Conservation (phyloP, 2,113 vertebrate species). For the Nansenia antarctica region DNA sequence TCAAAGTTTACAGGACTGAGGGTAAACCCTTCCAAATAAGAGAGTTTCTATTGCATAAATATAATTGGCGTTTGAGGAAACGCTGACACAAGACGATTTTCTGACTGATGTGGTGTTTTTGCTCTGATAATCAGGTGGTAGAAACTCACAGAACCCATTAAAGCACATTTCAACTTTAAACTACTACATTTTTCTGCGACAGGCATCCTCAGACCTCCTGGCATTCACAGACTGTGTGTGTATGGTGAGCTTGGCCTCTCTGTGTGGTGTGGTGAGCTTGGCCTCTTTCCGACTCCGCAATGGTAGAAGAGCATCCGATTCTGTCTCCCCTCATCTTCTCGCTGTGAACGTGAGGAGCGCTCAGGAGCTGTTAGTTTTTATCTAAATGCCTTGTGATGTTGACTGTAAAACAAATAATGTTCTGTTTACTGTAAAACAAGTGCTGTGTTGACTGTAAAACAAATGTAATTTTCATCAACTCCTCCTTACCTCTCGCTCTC, state of each 20-base stretch:
- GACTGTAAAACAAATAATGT: too few relatives aligned
- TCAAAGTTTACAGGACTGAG: neutral
- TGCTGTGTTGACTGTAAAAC: neutral
- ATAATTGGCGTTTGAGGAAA: neutral
- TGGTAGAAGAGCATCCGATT: neutral
- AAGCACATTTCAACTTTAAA: neutral
- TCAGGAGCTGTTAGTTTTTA: too few relatives aligned
- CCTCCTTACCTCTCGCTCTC: too few relatives aligned
- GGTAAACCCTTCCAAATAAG: neutral
- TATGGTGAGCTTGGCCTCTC: neutral
- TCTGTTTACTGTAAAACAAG: too few relatives aligned
- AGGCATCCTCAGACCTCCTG: neutral
- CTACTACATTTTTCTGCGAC: too few relatives aligned
- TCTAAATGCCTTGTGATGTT: neutral
- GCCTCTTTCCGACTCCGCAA: neutral
- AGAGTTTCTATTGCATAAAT: neutral
- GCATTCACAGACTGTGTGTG: neutral
- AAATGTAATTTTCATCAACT: neutral
- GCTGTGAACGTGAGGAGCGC: neutral
- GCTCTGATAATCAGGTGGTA: neutral
- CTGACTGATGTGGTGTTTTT: neutral
- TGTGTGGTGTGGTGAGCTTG: neutral
- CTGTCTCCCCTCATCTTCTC: neutral
- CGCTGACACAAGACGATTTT: neutral
- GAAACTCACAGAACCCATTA: neutral